Evolutionary conservation across 1,140 invertebrate genomes (phyloP).

Genomic region (Dufourea novaeangliae): DNA sequence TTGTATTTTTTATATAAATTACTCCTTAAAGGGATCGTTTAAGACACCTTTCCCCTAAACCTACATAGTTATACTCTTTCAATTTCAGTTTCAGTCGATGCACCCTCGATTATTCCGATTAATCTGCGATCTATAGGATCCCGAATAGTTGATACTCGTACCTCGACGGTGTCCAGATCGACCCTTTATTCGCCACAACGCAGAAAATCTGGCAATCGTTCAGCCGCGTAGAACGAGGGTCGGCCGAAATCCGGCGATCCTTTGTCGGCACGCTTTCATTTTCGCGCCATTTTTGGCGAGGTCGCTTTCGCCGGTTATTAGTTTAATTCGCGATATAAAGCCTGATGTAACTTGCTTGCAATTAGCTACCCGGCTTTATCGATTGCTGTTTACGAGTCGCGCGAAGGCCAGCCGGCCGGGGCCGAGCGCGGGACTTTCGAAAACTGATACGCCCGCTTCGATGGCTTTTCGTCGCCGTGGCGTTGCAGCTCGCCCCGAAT

Average conservation of each 20-base stretch:
- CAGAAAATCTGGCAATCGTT: background rate
- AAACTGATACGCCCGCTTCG: slow-evolving; percentile 12
- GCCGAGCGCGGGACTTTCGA: slow-evolving; percentile 32
- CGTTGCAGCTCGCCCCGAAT: too few species aligned
- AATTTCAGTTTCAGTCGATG: too few species aligned
- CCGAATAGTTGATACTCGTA: background rate
- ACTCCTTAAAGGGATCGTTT: too few species aligned
- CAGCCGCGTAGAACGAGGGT: slow-evolving; percentile 12
- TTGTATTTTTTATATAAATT: too few species aligned
- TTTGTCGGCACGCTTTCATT: slow-evolving; percentile 69
- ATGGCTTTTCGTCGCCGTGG: background rate
- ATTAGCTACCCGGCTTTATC: slow-evolving; percentile 67
- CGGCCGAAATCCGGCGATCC: slow-evolving; percentile 50
- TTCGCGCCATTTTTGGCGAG: slow-evolving; percentile 75
- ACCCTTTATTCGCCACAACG: background rate
- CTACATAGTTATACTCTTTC: too few species aligned
- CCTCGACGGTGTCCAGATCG: background rate
- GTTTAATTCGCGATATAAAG: slow-evolving; percentile 70
- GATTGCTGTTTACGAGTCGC: slow-evolving; percentile 62
- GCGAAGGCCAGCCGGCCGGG: slow-evolving; percentile 51
- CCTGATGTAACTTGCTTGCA: slow-evolving; percentile 62
- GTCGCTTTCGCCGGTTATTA: slow-evolving; percentile 75
- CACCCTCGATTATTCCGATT: too few species aligned
- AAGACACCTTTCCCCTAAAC: too few species aligned
- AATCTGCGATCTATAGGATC: background rate